These are phyloP conservation scores for Manis javanica DNA, from an alignment of 2,797 vertebrate species.

Conservation along the genomic window DNA sequence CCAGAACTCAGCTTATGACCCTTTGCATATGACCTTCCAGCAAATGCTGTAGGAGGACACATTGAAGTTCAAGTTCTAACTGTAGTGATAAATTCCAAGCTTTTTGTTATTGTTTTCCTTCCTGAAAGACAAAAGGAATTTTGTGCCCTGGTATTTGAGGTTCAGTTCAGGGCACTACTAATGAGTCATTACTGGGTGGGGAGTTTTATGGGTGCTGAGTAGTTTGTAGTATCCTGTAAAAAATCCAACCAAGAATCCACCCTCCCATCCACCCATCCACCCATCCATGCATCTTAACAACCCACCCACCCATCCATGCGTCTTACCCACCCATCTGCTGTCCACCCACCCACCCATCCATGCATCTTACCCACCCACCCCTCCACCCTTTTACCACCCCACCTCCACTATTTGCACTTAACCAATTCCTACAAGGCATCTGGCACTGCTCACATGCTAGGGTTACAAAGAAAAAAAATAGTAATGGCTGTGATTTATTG, in stretches of 20 bases:
- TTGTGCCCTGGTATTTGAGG: constrained; percentile 43
- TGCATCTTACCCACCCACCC: background rate
- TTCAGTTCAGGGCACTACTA: constrained; percentile 19
- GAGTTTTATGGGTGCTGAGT: background rate
- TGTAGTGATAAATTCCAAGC: constrained; percentile 9
- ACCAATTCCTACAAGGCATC: background rate
- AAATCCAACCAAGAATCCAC: background rate
- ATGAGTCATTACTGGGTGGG: background rate
- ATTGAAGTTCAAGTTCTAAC: background rate
- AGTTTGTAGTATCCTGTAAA: background rate
- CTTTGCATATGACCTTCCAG: background rate
- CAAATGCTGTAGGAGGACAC: background rate
- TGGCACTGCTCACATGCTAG: background rate
- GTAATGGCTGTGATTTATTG: background rate
- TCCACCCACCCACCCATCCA: too few relatives aligned
- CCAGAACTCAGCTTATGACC: background rate
- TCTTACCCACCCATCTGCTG: background rate
- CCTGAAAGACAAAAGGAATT: constrained; percentile 50
- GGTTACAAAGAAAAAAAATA: background rate
- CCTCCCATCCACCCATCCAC: too few relatives aligned
- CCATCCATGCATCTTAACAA: background rate
- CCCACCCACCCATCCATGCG: background rate
- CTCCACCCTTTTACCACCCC: too few relatives aligned
- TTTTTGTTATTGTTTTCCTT: constrained; percentile 37
- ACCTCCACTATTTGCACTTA: background rate